phyloP scores from a whole-genome alignment of 2,888 invertebrate genomes.

The Dynastes tityus region DNA sequence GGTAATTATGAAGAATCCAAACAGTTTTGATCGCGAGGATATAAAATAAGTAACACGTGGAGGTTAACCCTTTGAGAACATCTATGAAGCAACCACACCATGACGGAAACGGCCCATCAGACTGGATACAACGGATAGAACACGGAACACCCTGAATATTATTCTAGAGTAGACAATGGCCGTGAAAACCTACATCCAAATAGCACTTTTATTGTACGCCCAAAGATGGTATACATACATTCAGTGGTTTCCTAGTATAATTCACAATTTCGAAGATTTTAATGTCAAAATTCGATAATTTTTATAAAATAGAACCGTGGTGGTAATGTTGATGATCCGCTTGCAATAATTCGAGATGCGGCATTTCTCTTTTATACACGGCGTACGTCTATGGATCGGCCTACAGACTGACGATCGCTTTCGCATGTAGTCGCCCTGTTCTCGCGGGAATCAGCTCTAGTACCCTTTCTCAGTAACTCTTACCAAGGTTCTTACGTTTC shows the following conservation, averaged over 20 bases:
- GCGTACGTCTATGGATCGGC: conserved; percentile 23
- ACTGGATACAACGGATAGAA: no score
- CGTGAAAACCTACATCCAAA: not conserved
- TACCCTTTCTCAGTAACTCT: conserved; percentile 44
- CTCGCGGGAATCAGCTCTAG: conserved; percentile 48
- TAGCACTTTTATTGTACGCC: not conserved
- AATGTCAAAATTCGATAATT: not conserved
- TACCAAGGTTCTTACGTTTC: conserved; percentile 8
- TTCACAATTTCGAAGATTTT: not conserved
- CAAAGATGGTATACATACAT: not conserved
- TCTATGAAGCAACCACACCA: no score
- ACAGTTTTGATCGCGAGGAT: no score
- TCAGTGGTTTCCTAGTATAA: not conserved
- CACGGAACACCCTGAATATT: no score
- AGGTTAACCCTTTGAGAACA: no score
- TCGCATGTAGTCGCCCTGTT: conserved; percentile 40
- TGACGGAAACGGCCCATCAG: no score
- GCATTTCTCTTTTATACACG: conserved; percentile 41
- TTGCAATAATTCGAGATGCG: conserved; percentile 27
- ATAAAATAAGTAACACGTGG: no score
- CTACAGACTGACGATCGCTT: conserved; percentile 17
- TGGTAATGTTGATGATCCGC: conserved; percentile 11
- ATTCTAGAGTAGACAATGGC: no score
- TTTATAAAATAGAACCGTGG: conserved; percentile 7
- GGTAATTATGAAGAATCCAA: no score